phyloP scores from a whole-genome alignment of 2,113 vertebrate species.

The Ctenomys sociabilis region DNA sequence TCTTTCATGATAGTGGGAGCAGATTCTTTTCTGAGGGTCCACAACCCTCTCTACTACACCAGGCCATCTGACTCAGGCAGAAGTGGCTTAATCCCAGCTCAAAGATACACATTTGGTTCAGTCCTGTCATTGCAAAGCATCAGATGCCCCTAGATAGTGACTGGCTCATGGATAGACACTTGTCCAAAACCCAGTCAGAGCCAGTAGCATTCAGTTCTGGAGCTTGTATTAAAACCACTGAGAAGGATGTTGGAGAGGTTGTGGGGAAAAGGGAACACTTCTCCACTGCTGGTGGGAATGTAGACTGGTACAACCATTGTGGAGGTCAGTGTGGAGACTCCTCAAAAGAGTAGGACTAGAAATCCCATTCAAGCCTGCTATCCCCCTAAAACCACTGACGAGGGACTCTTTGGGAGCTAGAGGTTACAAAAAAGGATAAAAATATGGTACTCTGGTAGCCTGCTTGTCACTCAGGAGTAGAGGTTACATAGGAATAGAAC shows the following conservation, averaged over 20 bases:
- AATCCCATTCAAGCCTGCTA: too few species aligned
- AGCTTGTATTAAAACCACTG: neutral
- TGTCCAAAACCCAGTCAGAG: neutral
- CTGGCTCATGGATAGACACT: neutral
- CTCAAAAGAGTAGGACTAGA: too few species aligned
- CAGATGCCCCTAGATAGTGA: neutral
- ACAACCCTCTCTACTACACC: neutral
- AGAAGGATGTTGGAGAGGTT: too few species aligned
- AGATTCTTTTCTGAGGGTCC: neutral
- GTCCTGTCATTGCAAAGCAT: neutral
- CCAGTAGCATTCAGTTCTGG: neutral
- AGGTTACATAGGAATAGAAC: neutral
- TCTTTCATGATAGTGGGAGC: neutral
- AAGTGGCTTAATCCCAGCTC: neutral
- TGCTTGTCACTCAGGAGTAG: neutral
- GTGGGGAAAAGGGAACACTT: too few species aligned
- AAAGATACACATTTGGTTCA: neutral
- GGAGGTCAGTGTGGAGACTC: too few species aligned
- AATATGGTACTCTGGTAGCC: neutral
- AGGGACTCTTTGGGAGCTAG: neutral
- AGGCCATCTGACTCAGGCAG: neutral
- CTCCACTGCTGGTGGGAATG: too few species aligned
- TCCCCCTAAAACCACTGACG: too few species aligned
- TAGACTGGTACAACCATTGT: too few species aligned
- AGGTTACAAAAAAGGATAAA: neutral